Conservation (phyloP, 2,888 invertebrate species). For the Troilus luridus region DNA sequence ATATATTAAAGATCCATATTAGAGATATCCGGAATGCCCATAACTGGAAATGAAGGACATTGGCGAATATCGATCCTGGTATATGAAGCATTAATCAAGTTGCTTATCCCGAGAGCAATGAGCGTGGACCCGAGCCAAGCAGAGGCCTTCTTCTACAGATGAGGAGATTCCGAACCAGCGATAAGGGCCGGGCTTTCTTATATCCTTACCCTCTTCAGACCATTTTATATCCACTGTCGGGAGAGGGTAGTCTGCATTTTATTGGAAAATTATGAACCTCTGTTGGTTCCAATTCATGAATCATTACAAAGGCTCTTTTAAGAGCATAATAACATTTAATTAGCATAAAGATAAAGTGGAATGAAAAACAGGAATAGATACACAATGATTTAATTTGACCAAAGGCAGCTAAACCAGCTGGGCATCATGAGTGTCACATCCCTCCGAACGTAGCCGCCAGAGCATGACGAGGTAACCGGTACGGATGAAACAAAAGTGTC, state of each 20-base stretch:
- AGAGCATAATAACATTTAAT: not conserved
- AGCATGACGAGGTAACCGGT: slow-evolving; percentile 10
- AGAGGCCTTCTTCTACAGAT: slow-evolving; percentile 1
- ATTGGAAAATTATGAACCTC: not conserved
- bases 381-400: slow-evolving; percentile 27
- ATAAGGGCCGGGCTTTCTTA: slow-evolving; percentile 34
- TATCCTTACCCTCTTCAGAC: not conserved
- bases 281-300: not conserved
- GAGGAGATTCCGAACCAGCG: slow-evolving; percentile 13
- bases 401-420: not conserved
- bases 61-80: slow-evolving; percentile 18
- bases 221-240: not conserved
- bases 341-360: not conserved
- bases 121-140: slow-evolving; percentile 36
- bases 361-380: not conserved
- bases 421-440: not conserved
- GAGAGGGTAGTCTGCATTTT: not conserved
- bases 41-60: not conserved
- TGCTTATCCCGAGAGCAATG: slow-evolving; percentile 25
- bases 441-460: not conserved
- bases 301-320: not conserved
- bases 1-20: not conserved
- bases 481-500: slow-evolving; percentile 45
- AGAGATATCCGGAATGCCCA: not conserved
- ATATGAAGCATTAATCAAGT: slow-evolving; percentile 47